Evolutionary conservation across 2,888 invertebrate genomes (phyloP).

Genomic region (Archips xylosteana): DNA sequence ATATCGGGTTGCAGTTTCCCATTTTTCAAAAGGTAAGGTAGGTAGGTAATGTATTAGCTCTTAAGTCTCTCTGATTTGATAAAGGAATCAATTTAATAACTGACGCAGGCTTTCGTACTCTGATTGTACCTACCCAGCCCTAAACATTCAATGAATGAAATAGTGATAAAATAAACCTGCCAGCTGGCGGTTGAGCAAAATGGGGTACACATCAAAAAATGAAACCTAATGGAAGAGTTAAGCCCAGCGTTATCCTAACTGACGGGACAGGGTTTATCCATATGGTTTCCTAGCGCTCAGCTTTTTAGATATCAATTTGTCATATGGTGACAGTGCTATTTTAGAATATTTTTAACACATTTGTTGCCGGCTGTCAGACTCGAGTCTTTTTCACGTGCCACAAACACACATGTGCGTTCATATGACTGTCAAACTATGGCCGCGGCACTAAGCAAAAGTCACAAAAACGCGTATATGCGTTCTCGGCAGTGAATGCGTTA

Average conservation of each 20-base stretch:
- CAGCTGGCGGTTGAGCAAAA: neutral
- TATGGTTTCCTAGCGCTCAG: neutral
- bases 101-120: neutral
- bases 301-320: neutral
- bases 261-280: neutral
- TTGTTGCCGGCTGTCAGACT: too few relatives aligned
- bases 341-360: neutral
- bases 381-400: too few relatives aligned
- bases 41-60: too few relatives aligned
- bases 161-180: neutral
- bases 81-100: too few relatives aligned
- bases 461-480: too few relatives aligned
- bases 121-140: neutral
- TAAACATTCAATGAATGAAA: neutral
- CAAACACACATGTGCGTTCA: too few relatives aligned
- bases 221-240: neutral
- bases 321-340: neutral
- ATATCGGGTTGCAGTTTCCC: too few relatives aligned
- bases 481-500: too few relatives aligned
- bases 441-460: too few relatives aligned
- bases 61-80: too few relatives aligned
- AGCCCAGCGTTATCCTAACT: neutral
- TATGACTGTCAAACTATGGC: too few relatives aligned
- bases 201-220: constrained; percentile 5
- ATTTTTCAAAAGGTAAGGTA: too few relatives aligned